These are phyloP conservation scores for Clostera curtula DNA, from an alignment of 2,888 invertebrate species.

Conservation along the genomic window DNA sequence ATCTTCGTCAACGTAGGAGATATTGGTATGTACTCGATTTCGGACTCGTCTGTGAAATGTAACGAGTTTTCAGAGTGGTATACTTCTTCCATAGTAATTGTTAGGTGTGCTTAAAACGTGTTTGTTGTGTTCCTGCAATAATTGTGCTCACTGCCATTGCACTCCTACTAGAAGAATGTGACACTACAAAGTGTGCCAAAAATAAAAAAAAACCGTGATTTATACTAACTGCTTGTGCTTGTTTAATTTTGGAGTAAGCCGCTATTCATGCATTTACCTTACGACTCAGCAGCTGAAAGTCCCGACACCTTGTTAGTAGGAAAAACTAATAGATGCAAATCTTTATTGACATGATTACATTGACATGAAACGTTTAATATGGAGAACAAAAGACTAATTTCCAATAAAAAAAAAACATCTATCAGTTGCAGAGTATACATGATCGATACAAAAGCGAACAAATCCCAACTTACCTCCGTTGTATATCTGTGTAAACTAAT, in stretches of 20 bases:
- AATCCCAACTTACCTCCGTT: constrained; percentile 57
- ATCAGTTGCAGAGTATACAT: constrained; percentile 24
- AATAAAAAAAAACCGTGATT: constrained; percentile 26
- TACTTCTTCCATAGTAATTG: constrained; percentile 27
- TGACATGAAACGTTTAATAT: too few relatives aligned
- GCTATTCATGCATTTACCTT: constrained; percentile 59
- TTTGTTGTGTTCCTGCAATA: constrained; percentile 48
- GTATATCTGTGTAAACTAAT: constrained; percentile 45
- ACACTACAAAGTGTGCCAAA: constrained; percentile 39
- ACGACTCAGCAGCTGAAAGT: constrained; percentile 35
- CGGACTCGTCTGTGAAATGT: constrained; percentile 82
- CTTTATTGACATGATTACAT: too few relatives aligned
- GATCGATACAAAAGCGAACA: constrained; percentile 38
- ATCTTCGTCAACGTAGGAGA: constrained; percentile 87
- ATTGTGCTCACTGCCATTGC: constrained; percentile 45
- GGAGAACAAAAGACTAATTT: too few relatives aligned
- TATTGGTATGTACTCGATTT: constrained; percentile 88
- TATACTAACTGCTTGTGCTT: constrained; percentile 34
- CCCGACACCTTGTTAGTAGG: constrained; percentile 64
- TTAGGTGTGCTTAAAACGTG: constrained; percentile 61
- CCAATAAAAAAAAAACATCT: too few relatives aligned
- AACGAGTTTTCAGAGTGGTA: constrained; percentile 43
- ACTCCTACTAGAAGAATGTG: constrained; percentile 43
- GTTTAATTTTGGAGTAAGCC: constrained; percentile 68
- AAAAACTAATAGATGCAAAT: too few relatives aligned